These are phyloP conservation scores for Oopsacas minuta DNA, from an alignment of 37 sponge, comb jelly and placozoan species.

Conservation along the genomic window DNA sequence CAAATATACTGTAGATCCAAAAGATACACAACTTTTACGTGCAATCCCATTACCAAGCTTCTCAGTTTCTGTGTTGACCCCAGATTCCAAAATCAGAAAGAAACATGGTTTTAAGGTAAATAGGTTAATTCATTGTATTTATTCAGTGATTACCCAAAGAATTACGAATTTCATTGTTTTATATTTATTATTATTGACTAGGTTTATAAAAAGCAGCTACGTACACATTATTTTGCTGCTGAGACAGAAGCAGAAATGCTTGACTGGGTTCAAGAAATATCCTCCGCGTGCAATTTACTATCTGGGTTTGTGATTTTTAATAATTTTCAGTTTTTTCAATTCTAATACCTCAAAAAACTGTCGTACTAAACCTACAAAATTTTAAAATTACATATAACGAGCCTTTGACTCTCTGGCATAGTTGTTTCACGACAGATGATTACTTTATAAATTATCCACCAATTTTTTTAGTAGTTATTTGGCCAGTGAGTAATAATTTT, in stretches of 20 bases:
- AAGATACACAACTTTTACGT: conserved; percentile 3
- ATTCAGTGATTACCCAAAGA: not conserved
- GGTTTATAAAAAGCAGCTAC: not conserved
- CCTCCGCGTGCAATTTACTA: not conserved
- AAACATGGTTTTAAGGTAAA: conserved; percentile 14
- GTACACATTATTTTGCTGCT: conserved; percentile 1
- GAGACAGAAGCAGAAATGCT: not conserved
- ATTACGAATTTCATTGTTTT: not conserved
- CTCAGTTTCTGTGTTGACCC: not conserved
- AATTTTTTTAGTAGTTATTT: too few relatives aligned
- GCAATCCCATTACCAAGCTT: conserved; percentile 6
- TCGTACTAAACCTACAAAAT: too few relatives aligned
- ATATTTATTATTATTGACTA: not conserved
- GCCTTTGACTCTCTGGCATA: too few relatives aligned
- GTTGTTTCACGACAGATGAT: too few relatives aligned
- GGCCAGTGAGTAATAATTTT: too few relatives aligned
- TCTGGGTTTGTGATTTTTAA: conserved; percentile 10
- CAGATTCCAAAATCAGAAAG: not conserved
- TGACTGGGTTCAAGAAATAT: not conserved
- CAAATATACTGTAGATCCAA: not conserved
- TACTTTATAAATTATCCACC: too few relatives aligned
- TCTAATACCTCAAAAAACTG: too few relatives aligned
- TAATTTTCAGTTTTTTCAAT: too few relatives aligned
- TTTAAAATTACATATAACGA: too few relatives aligned
- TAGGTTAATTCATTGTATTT: not conserved